Percentiles rank a stretch among this genome's conserved stretches.
Evolutionary conservation across 2,888 invertebrate genomes (phyloP).

Genomic region (Carcina quercana): DNA sequence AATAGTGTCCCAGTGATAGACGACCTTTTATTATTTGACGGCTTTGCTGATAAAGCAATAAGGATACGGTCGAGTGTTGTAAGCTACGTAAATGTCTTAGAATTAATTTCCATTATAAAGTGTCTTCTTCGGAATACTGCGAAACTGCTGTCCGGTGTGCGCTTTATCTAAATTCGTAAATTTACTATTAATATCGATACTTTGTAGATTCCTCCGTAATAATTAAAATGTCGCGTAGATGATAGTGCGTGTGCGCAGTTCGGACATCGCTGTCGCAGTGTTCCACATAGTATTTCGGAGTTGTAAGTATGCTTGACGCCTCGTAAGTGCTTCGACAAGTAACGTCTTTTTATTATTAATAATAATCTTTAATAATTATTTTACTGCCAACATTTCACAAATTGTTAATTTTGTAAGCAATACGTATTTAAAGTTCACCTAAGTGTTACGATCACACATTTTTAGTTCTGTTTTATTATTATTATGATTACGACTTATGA

Average conservation of each 20-base stretch:
- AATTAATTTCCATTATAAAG: constrained; percentile 58
- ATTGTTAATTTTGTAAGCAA: constrained; percentile 53
- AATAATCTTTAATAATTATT: constrained; percentile 42
- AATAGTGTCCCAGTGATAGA: constrained; percentile 43
- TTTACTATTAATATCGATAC: constrained; percentile 42
- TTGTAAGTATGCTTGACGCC: constrained; percentile 68
- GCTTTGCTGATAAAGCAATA: constrained; percentile 38
- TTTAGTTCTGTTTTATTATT: constrained; percentile 57
- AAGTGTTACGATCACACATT: constrained; percentile 57
- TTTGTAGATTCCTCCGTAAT: constrained; percentile 43
- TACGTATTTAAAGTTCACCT: constrained; percentile 47
- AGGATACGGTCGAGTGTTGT: constrained; percentile 27
- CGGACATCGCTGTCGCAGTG: constrained; percentile 29
- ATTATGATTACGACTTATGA: too few species aligned
- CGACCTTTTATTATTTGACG: constrained; percentile 32
- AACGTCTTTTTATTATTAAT: constrained; percentile 46
- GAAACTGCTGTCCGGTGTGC: constrained; percentile 36
- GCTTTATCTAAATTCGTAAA: constrained; percentile 40
- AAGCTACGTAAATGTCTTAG: constrained; percentile 60
- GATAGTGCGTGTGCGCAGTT: constrained; percentile 20
- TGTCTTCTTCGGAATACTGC: constrained; percentile 42
- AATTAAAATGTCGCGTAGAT: constrained; percentile 33
- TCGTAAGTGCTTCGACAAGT: constrained; percentile 64
- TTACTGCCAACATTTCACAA: constrained; percentile 69
- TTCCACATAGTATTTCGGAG: constrained; percentile 28